phyloP scores from a whole-genome alignment of 35 echinoderm and acorn worm genomes.

The Ophiothrix spiculata region DNA sequence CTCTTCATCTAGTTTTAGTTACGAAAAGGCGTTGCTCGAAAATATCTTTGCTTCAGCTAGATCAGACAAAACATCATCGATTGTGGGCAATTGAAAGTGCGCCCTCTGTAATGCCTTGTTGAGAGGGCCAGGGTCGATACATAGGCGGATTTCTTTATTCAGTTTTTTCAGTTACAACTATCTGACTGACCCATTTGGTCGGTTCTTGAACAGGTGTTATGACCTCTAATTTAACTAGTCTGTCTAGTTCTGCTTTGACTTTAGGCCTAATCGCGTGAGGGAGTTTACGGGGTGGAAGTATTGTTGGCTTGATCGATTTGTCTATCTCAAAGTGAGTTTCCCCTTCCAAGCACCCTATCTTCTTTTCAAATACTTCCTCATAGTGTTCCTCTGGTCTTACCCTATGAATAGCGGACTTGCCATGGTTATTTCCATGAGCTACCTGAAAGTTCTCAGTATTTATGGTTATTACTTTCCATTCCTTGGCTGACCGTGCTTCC shows the following conservation, averaged over 20 bases:
- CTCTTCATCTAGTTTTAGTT: slow-evolving; percentile 40
- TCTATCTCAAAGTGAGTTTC: slow-evolving; percentile 55
- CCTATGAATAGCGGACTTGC: no score
- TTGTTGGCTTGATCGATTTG: slow-evolving; percentile 19
- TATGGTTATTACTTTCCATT: background rate
- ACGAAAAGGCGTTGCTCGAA: slow-evolving; percentile 35
- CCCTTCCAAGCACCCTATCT: slow-evolving; percentile 40
- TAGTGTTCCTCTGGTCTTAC: no score
- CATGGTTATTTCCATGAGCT: no score
- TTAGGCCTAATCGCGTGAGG: slow-evolving; percentile 36
- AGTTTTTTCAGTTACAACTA: slow-evolving; percentile 41
- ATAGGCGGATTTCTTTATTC: slow-evolving; percentile 35
- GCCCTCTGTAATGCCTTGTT: slow-evolving; percentile 54
- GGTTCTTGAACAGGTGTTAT: slow-evolving; percentile 63
- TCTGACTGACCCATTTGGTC: slow-evolving; percentile 56
- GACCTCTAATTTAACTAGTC: slow-evolving; percentile 37
- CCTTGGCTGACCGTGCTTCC: background rate
- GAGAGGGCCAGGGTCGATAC: slow-evolving; percentile 54
- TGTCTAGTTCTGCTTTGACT: slow-evolving; percentile 50
- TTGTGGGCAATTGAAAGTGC: slow-evolving; percentile 29
- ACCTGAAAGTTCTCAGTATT: background rate
- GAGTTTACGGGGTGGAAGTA: slow-evolving; percentile 69
- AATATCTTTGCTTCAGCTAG: slow-evolving; percentile 42
- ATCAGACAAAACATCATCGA: slow-evolving; percentile 40
- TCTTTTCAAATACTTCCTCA: no score